Conservation (phyloP, 2,113 vertebrate species). For the Pachypanchax playfairii region DNA sequence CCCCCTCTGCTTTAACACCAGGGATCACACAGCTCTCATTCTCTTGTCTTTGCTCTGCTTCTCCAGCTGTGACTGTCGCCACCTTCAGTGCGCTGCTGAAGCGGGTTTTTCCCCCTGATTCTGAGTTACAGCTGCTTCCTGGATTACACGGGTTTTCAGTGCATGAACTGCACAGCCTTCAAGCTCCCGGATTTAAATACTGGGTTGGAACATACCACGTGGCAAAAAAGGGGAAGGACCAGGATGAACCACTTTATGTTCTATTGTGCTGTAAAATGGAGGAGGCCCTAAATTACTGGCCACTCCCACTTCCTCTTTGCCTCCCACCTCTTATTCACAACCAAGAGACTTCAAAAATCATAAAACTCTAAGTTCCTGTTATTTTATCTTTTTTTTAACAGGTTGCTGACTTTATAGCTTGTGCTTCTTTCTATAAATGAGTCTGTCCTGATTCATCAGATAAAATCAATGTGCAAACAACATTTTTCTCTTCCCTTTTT, state of each 20-base stretch:
- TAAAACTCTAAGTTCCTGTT: too few relatives aligned
- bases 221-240: constrained; percentile 48
- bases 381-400: too few relatives aligned
- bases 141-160: constrained; percentile 53
- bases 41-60: constrained; percentile 30
- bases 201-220: constrained; percentile 72
- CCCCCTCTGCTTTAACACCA: constrained; percentile 33
- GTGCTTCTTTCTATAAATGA: not conserved
- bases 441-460: not conserved
- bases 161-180: constrained; percentile 51
- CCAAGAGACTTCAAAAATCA: not conserved
- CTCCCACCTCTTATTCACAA: constrained; percentile 48
- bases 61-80: constrained; percentile 23
- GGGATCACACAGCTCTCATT: constrained; percentile 6
- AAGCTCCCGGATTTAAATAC: constrained; percentile 76
- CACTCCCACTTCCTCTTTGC: constrained; percentile 45
- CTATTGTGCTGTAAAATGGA: constrained; percentile 63
- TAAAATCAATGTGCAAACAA: not conserved
- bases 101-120: constrained; percentile 19
- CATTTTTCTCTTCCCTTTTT: not conserved
- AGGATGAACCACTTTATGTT: constrained; percentile 50
- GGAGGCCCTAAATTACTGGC: constrained; percentile 39
- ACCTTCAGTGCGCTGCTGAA: constrained; percentile 20
- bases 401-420: not conserved
- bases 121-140: constrained; percentile 67